These are phyloP conservation scores for Zingel zingel DNA, from an alignment of 2,113 vertebrate species.

Conservation along the genomic window DNA sequence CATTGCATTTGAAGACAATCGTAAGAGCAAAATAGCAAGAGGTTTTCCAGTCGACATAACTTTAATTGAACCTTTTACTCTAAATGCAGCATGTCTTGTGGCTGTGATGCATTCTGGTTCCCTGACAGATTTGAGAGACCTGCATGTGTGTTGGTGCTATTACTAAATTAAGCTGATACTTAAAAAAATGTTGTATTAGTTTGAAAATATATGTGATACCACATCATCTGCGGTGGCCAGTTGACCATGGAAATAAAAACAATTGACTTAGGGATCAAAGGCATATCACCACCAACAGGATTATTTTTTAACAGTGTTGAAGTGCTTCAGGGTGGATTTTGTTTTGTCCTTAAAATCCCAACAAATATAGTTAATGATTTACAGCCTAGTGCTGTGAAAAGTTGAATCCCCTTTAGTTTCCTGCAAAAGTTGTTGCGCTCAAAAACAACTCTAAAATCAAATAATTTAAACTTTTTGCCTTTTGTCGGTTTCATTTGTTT, in stretches of 20 bases:
- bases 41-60: conserved; percentile 14
- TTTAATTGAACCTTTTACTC: not conserved
- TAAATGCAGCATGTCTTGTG: not conserved
- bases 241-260: not conserved
- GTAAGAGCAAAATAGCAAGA: not conserved
- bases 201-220: not conserved
- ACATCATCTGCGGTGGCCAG: not conserved
- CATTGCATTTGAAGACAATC: not conserved
- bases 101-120: not conserved
- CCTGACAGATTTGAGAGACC: not conserved
- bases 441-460: too few species aligned
- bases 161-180: not conserved
- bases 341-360: not conserved
- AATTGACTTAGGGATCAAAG: not conserved
- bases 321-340: conserved; percentile 22
- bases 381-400: not conserved
- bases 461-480: too few species aligned
- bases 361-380: not conserved
- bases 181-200: not conserved
- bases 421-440: not conserved
- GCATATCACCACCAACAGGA: not conserved
- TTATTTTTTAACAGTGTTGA: not conserved
- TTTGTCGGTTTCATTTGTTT: not conserved
- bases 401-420: not conserved
- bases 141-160: not conserved